phyloP scores from a whole-genome alignment of 1,140 invertebrate genomes.

The Drosophila rhopaloa region DNA sequence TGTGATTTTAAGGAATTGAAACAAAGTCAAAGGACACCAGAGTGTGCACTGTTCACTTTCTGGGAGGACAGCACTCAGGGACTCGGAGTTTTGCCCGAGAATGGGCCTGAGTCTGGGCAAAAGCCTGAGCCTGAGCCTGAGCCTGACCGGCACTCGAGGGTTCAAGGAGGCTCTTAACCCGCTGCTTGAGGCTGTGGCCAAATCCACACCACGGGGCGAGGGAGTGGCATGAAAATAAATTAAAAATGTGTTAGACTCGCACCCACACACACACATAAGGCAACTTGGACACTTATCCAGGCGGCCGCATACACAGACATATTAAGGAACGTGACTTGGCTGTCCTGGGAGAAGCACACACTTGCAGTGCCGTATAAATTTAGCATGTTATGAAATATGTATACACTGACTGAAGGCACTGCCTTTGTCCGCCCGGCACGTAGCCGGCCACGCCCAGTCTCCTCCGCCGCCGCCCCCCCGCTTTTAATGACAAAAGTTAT shows the following conservation, averaged over 20 bases:
- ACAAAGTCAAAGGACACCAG: conserved; percentile 10
- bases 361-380: conserved; percentile 30
- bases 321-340: conserved; percentile 78
- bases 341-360: conserved; percentile 29
- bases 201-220: conserved; percentile 33
- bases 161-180: conserved; percentile 72
- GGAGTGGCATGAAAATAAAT: conserved; percentile 71
- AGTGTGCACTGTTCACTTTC: conserved; percentile 17
- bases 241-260: conserved; percentile 72
- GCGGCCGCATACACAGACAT: conserved; percentile 50
- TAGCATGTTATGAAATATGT: conserved; percentile 81
- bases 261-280: conserved; percentile 27
- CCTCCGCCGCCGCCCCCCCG: background rate
- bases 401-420: conserved; percentile 36
- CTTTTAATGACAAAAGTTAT: conserved; percentile 79
- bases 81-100: background rate
- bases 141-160: conserved; percentile 55
- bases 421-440: conserved; percentile 67
- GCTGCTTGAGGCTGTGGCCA: conserved; percentile 61
- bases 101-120: background rate
- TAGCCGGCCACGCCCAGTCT: conserved; percentile 39
- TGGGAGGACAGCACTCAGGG: background rate
- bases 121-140: conserved; percentile 1
- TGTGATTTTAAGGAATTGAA: background rate
- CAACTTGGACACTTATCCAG: conserved; percentile 44